Evolutionary conservation across 2,888 invertebrate genomes (phyloP), one percentile per base, ranked within the genome.

Genomic region (Himalopsyche anomala): DNA sequence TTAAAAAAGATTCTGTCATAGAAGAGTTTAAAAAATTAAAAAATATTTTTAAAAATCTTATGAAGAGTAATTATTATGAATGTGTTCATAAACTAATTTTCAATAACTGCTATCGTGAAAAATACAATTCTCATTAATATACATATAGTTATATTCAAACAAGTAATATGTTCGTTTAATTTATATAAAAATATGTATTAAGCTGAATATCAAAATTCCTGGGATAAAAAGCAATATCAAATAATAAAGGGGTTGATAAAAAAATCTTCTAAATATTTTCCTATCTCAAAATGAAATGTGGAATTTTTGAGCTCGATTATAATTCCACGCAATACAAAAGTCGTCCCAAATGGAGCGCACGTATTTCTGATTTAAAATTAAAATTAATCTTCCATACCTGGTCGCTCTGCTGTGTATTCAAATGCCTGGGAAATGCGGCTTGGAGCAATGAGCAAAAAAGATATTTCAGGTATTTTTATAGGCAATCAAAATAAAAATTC

Each of bases 341-440:
- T 74, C 74, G 15, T 74, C 38, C 38, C 74, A 74, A 74, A 74
- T 74, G 74, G 74, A 74, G 74, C 74, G 74, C 74, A 74, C 74
- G 74, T 74, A 74, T 74, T 74, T 74, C 74, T 74, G 74, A 74
- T 74, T 74, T 74, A 74, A 74, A 74, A 74, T 74, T 74, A 74
- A 74, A 74, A 74, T 74, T 74, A 74, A 38, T 74, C 38, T 74
- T 74, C 74, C 38, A 74, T 38, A 74, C 74, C 74, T 74, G 74
- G 74, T 36, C 36, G 74, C 38, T 74, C 11, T 12, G 36, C 38
- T 36, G 74, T 74, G 74, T 74, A 74, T 74, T 74, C 74, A 74
- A 74, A 74, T 69, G 12, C 69, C 69, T 8, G 69, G 69, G 12
- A 69, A 69, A 69, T 74, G 74, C 74, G 74, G 74, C 12, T 36